Conservation (phyloP, 2,113 vertebrate species). For the Chaetura pelagica region DNA sequence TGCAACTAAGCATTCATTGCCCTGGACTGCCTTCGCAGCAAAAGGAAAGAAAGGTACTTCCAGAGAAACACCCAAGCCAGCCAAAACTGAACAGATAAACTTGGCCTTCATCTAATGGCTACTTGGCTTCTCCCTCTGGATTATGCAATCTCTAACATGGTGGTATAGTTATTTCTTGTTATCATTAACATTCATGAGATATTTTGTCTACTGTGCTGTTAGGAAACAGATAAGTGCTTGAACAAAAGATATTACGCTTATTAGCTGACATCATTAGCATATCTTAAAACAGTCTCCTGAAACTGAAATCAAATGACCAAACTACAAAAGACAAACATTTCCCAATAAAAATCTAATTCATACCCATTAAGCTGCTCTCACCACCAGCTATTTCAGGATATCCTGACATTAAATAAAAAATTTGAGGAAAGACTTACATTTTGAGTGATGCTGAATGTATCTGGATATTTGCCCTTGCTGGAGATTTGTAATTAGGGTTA, state of each 20-base stretch:
- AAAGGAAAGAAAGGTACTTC: background rate
- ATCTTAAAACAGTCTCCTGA: background rate
- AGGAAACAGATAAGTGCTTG: constrained; percentile 11
- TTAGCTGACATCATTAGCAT: background rate
- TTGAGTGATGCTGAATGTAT: background rate
- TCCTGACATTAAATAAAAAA: constrained; percentile 32
- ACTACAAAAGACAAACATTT: constrained; percentile 7
- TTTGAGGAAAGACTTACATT: constrained; percentile 4
- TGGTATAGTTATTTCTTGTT: background rate
- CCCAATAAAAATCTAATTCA: background rate
- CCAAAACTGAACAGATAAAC: background rate
- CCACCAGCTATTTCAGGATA: constrained; percentile 34
- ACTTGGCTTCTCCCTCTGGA: background rate
- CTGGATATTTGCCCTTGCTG: constrained; percentile 13
- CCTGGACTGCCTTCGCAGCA: background rate
- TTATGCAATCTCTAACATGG: background rate
- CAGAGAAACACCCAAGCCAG: background rate
- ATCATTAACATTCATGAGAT: constrained; percentile 13
- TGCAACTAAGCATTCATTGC: background rate
- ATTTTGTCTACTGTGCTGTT: constrained; percentile 23
- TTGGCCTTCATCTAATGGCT: background rate
- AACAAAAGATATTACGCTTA: background rate
- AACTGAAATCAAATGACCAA: background rate
- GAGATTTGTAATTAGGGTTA: constrained; percentile 40
- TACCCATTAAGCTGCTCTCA: background rate